These are phyloP conservation scores for Neria commutata DNA, from an alignment of 2,888 invertebrate species.

Conservation along the genomic window DNA sequence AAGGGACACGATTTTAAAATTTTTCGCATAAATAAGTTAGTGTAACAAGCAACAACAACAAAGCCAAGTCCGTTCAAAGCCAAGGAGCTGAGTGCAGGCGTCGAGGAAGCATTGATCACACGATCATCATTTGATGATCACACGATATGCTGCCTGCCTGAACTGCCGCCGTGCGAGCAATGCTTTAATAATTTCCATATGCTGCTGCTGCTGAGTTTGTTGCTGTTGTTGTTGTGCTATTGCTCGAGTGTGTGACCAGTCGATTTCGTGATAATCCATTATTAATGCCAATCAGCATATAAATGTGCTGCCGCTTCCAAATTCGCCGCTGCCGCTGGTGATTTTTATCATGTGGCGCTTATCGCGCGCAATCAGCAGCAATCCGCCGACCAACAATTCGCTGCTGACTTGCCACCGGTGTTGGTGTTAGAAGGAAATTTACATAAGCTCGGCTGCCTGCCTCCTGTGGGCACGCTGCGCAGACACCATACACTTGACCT, in stretches of 20 bases:
- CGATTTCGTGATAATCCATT: conserved; percentile 63
- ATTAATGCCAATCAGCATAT: conserved; percentile 63
- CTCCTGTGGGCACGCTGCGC: not conserved
- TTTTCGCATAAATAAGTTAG: conserved; percentile 60
- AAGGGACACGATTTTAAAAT: conserved; percentile 52
- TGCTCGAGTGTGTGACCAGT: conserved; percentile 41
- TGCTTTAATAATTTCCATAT: conserved; percentile 56
- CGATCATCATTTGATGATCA: conserved; percentile 58
- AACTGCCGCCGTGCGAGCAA: conserved; percentile 26
- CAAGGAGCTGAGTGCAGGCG: conserved; percentile 20
- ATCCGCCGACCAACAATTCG: conserved; percentile 45
- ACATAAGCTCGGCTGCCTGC: conserved; percentile 11
- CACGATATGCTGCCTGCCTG: conserved; percentile 56
- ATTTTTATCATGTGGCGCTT: conserved; percentile 48
- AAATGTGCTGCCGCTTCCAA: conserved; percentile 24
- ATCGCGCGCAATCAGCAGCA: conserved; percentile 33
- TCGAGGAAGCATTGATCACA: conserved; percentile 54
- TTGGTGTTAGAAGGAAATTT: conserved; percentile 39
- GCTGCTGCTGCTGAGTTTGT: conserved; percentile 33
- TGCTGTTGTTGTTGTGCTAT: too few species aligned
- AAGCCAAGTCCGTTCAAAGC: not conserved
- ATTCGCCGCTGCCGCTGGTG: not conserved
- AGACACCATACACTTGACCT: not conserved
- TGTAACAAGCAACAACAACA: conserved; percentile 51
- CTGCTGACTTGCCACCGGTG: conserved; percentile 59